phyloP scores from a whole-genome alignment of 2,888 invertebrate species.

The Ennomos erosarius region DNA sequence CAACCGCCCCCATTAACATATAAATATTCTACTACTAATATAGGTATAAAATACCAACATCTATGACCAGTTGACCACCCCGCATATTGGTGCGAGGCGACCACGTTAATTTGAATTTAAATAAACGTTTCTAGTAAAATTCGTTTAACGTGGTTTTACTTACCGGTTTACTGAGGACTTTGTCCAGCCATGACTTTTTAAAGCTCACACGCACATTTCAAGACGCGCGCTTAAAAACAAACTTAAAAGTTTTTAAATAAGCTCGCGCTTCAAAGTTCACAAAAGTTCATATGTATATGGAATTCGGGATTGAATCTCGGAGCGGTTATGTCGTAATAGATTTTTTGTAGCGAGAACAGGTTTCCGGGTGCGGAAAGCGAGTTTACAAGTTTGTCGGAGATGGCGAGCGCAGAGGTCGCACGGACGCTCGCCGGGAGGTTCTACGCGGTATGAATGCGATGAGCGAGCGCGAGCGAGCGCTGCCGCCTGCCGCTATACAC shows the following conservation, averaged over 20 bases:
- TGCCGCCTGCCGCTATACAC: slow-evolving; percentile 64
- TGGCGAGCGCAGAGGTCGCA: slow-evolving; percentile 53
- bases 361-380: slow-evolving; percentile 70
- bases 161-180: slow-evolving; percentile 79
- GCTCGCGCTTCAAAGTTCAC: slow-evolving; percentile 45
- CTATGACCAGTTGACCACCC: too few relatives aligned
- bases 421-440: slow-evolving; percentile 65
- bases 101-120: slow-evolving; percentile 49
- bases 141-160: slow-evolving; percentile 79
- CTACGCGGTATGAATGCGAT: slow-evolving; percentile 64
- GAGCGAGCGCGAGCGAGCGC: slow-evolving; percentile 55
- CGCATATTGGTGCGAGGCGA: slow-evolving; percentile 24
- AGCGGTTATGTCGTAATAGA: slow-evolving; percentile 52
- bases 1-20: slow-evolving; percentile 16
- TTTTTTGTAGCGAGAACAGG: slow-evolving; percentile 63
- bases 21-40: too few relatives aligned
- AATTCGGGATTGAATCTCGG: slow-evolving; percentile 54
- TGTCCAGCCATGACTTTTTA: slow-evolving; percentile 69
- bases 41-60: too few relatives aligned
- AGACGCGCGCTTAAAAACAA: slow-evolving; percentile 64
- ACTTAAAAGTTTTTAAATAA: slow-evolving; percentile 70
- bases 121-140: slow-evolving; percentile 65
- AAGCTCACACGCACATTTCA: slow-evolving; percentile 64
- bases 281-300: slow-evolving; percentile 35
- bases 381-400: slow-evolving; percentile 71